phyloP scores from a whole-genome alignment of 92 coral and sea anemone genomes.

The Bergia puertoricense region DNA sequence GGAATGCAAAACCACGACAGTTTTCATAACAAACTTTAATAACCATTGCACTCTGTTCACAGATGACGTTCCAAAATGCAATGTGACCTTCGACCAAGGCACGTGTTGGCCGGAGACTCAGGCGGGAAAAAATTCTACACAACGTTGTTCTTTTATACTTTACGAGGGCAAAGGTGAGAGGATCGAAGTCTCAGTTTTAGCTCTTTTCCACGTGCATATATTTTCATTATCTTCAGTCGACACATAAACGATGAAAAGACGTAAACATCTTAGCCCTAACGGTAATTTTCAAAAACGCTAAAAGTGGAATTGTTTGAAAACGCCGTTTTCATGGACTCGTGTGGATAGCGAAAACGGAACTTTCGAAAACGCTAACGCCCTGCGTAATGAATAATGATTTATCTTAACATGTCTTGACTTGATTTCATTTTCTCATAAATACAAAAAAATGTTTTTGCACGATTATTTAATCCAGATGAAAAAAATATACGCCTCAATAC shows the following conservation, averaged over 20 bases:
- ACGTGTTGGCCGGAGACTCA: constrained; percentile 90
- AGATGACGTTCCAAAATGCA: constrained; percentile 58
- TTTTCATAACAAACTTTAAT: too few relatives aligned
- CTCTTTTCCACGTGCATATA: not conserved
- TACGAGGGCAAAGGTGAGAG: constrained; percentile 63
- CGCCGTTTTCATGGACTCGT: not conserved
- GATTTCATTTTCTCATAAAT: too few relatives aligned
- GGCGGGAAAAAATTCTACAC: constrained; percentile 54
- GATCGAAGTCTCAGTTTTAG: not conserved
- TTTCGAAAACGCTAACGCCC: too few relatives aligned
- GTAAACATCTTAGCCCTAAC: not conserved
- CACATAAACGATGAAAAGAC: too few relatives aligned
- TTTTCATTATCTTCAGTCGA: not conserved
- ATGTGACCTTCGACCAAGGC: constrained; percentile 51
- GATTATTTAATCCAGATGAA: too few relatives aligned
- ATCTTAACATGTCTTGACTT: too few relatives aligned
- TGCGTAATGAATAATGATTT: too few relatives aligned
- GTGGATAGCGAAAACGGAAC: not conserved
- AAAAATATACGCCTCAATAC: too few relatives aligned
- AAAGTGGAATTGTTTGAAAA: not conserved
- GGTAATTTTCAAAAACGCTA: not conserved
- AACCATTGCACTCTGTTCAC: not conserved
- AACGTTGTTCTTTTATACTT: constrained; percentile 68
- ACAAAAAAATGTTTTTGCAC: too few relatives aligned
- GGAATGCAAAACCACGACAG: too few relatives aligned